Evolutionary conservation across 2,797 vertebrate genomes (phyloP).

Genomic region (Otolemur crassicaudatus): DNA sequence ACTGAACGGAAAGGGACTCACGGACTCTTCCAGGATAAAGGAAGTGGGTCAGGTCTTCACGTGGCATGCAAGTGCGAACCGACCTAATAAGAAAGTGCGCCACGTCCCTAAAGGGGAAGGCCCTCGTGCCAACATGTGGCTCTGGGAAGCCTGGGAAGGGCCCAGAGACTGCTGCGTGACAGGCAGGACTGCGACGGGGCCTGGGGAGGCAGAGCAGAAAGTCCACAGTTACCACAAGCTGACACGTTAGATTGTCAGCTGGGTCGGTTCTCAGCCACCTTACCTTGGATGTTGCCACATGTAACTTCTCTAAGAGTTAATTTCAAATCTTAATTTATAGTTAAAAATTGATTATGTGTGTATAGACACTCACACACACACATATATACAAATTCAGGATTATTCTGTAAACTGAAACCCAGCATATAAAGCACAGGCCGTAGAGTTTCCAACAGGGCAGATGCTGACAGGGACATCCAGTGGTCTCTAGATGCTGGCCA

Average conservation of each 20-base stretch:
- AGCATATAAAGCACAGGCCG: background rate
- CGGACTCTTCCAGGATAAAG: background rate
- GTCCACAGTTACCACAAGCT: background rate
- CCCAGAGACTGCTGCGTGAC: no score
- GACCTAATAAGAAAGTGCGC: background rate
- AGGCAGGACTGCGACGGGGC: background rate
- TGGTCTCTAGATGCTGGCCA: background rate
- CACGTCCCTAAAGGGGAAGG: background rate
- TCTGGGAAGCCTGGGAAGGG: no score
- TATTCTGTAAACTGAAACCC: background rate
- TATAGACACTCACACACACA: background rate
- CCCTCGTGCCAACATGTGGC: rapidly evolving
- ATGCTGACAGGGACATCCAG: background rate
- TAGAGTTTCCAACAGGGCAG: background rate
- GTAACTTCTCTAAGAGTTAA: background rate
- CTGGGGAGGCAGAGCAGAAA: no score
- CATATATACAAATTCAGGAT: background rate
- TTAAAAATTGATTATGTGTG: background rate
- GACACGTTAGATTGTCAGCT: background rate
- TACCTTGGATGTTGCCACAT: background rate
- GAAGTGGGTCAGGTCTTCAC: background rate
- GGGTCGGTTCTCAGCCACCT: background rate
- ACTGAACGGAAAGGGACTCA: rapidly evolving
- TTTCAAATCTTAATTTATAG: background rate
- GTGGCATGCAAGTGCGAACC: background rate